Evolutionary conservation across 30 jellyfish, hydroid and myxozoan genomes (phyloP).

Genomic region (Clytia hemisphaerica): DNA sequence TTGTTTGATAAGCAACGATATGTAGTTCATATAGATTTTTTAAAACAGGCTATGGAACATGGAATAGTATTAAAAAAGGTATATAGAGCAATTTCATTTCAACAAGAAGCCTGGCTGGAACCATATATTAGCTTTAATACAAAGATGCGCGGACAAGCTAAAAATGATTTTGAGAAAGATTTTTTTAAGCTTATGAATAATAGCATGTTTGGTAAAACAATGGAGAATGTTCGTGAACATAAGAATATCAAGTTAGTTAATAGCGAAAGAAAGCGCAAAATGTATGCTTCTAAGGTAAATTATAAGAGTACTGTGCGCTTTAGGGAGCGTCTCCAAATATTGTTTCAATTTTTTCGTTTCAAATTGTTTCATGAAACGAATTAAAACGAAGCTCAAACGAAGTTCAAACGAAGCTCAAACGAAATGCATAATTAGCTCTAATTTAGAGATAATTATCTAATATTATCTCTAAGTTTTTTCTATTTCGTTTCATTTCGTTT

Average conservation of each 20-base stretch:
- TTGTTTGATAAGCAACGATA: slow-evolving; percentile 34
- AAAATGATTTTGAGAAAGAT: slow-evolving; percentile 8
- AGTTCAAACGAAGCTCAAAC: too few species aligned
- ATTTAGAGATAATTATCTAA: too few species aligned
- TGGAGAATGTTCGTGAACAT: slow-evolving; percentile 6
- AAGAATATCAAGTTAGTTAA: not conserved
- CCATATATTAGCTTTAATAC: slow-evolving; percentile 12
- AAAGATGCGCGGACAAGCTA: not conserved
- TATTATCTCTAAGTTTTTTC: too few species aligned
- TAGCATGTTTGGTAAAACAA: not conserved
- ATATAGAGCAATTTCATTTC: not conserved
- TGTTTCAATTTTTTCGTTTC: too few species aligned
- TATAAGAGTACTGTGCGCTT: too few species aligned
- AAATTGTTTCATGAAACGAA: too few species aligned
- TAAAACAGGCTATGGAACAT: slow-evolving; percentile 17
- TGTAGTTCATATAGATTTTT: slow-evolving; percentile 28
- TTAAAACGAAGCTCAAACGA: too few species aligned
- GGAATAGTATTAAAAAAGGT: slow-evolving; percentile 7
- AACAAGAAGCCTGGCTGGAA: slow-evolving; percentile 18
- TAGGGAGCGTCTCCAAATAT: too few species aligned
- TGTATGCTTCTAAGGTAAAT: too few species aligned
- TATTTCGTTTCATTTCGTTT: too few species aligned
- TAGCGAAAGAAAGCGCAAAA: too few species aligned
- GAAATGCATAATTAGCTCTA: too few species aligned
- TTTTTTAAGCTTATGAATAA: slow-evolving; percentile 2